A percentile compares a stretch with the other conserved stretches of the same genome.
phyloP scores from a whole-genome alignment of 2,888 invertebrate genomes.

The Volucella inflata region DNA sequence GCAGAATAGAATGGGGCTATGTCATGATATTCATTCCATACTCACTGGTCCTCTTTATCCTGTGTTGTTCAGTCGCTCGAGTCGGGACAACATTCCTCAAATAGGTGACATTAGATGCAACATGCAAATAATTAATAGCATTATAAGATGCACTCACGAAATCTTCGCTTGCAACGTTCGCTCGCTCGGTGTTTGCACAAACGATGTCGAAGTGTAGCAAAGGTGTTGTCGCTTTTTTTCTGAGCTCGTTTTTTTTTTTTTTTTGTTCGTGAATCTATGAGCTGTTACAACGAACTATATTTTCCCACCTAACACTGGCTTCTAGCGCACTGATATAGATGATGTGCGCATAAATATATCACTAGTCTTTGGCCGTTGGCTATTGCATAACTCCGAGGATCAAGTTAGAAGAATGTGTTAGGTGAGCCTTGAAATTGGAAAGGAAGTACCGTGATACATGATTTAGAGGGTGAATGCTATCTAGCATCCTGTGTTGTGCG shows the following conservation, averaged over 20 bases:
- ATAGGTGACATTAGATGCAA: constrained; percentile 82
- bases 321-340: constrained; percentile 57
- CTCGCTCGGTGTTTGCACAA: constrained; percentile 69
- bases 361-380: constrained; percentile 59
- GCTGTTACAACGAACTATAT: constrained; percentile 72
- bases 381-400: constrained; percentile 38
- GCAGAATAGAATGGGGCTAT: constrained; percentile 53
- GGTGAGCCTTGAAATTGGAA: constrained; percentile 32
- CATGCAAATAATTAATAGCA: constrained; percentile 84
- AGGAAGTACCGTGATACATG: constrained; percentile 58
- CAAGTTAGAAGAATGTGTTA: constrained; percentile 23
- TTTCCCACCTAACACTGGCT: constrained; percentile 66
- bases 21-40: constrained; percentile 69
- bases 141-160: constrained; percentile 84
- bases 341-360: constrained; percentile 72
- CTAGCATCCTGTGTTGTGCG: constrained; percentile 43
- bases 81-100: constrained; percentile 70
- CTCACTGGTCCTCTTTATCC: constrained; percentile 19
- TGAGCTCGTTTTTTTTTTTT: constrained; percentile 15
- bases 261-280: constrained; percentile 62
- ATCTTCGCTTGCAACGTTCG: constrained; percentile 80
- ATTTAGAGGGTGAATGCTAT: constrained; percentile 67
- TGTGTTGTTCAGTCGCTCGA: constrained; percentile 54
- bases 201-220: constrained; percentile 74
- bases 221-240: constrained; percentile 45